These are phyloP conservation scores for Sebastes nivosus DNA, from an alignment of 2,797 vertebrate genomes.

Conservation along the genomic window DNA sequence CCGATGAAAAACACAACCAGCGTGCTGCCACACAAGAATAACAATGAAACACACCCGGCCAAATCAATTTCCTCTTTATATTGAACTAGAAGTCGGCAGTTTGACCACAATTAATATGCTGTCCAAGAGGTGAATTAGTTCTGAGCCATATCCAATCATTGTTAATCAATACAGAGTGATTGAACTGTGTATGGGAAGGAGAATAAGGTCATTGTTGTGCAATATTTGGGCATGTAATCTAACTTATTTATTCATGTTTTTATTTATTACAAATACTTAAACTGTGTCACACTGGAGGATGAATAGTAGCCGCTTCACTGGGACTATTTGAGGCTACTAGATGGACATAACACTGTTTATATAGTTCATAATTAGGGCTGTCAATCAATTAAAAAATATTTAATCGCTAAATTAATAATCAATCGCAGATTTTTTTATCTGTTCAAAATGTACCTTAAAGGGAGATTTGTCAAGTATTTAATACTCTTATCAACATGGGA, in stretches of 20 bases:
- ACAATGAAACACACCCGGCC: slow-evolving; percentile 45
- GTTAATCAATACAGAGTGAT: slow-evolving; percentile 51
- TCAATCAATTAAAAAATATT: no score
- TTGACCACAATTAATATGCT: slow-evolving; percentile 65
- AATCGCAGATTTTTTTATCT: no score
- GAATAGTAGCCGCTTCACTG: background rate
- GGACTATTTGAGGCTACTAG: background rate
- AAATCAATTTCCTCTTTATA: slow-evolving; percentile 61
- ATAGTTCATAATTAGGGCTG: background rate
- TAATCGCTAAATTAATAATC: no score
- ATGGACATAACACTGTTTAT: background rate
- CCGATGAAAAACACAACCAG: slow-evolving; percentile 34
- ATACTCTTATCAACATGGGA: no score
- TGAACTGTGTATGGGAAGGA: slow-evolving; percentile 32
- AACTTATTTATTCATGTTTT: slow-evolving; percentile 7
- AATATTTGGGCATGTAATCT: slow-evolving; percentile 2
- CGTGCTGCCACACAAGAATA: slow-evolving; percentile 43
- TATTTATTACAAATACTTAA: slow-evolving; percentile 10
- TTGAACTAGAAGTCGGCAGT: slow-evolving; percentile 50
- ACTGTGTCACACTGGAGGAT: background rate
- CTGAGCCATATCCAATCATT: slow-evolving; percentile 62
- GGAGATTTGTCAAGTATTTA: no score
- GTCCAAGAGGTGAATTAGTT: slow-evolving; percentile 51
- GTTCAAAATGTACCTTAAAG: no score
- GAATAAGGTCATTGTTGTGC: slow-evolving; percentile 25